Percentiles rank a stretch among this genome's conserved stretches.
These are phyloP conservation scores for Microtus californicus DNA, from an alignment of 2,797 vertebrate species.

Conservation along the genomic window DNA sequence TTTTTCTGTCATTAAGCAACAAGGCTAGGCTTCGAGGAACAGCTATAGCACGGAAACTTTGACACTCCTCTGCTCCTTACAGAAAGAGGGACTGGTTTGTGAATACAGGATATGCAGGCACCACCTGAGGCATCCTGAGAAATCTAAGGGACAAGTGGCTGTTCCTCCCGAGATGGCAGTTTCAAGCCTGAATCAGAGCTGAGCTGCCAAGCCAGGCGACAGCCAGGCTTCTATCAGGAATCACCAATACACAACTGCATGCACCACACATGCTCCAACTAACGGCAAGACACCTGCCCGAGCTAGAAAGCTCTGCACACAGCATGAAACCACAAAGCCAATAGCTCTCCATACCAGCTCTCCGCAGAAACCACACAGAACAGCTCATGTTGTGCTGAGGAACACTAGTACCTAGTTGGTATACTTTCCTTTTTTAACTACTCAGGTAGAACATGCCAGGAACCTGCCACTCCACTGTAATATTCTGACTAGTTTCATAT, in stretches of 20 bases:
- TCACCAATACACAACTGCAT: too few species aligned
- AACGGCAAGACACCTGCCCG: neutral
- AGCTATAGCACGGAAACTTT: neutral
- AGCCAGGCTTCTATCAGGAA: neutral
- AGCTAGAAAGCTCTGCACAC: neutral
- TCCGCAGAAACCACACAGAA: neutral
- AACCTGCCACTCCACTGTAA: neutral
- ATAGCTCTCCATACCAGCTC: neutral
- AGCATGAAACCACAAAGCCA: neutral
- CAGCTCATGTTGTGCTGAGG: neutral
- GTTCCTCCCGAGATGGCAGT: neutral
- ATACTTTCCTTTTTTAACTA: neutral
- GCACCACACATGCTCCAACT: neutral
- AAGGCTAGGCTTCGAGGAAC: neutral
- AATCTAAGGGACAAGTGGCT: rapidly evolving
- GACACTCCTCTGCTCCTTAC: neutral
- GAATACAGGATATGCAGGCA: neutral
- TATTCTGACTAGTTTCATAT: neutral
- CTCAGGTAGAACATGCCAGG: neutral
- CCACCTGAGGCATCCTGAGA: neutral
- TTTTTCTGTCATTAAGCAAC: neutral
- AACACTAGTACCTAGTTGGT: rapidly evolving
- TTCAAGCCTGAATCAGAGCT: neutral
- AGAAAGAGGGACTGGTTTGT: neutral
- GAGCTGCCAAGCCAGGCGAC: neutral